Base-by-base conservation (phyloP, 2,888 invertebrate species). In the Lithophane socia region DNA sequence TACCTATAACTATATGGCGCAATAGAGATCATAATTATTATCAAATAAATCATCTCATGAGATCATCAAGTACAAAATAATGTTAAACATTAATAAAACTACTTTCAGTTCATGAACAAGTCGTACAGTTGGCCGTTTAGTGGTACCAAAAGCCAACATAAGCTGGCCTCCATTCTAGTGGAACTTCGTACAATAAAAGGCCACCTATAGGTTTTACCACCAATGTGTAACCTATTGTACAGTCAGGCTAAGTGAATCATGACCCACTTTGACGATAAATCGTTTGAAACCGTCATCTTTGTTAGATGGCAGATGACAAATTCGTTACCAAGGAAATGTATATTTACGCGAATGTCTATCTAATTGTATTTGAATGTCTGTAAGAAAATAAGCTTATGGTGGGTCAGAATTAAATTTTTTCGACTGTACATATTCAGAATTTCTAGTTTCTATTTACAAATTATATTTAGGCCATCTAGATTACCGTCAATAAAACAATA, bases 11-110 rank as follows among this genome's bases (percentile, higher is more conserved):
- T 52, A 52, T 52, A 52, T 37, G 37, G 52, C 16, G 63, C 18
- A n/a, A 44, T 61, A 52, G 49, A 75, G 44, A 75, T 54, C 44
- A 13, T 75, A 75, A 60, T 74, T 52, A 18, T 24, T 13, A 37
- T 44, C 4, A 29, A 42, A 8, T 58, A 67, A 56, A n/a, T 54
- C 0, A n/a, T 79, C n/a, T 47, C 0, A 68, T 61, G 54, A 80
- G 73, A 73, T 80, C 61, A 56, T 80, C 0, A 8, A 8, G 72
- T 47, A 42, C 47, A 42, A 37, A 71, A 24, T 60, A 60, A 49
- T 24, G 21, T 24, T 49, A 21, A 29, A 60, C 58, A 74, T 49
- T 8, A 47, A n/a, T n/a, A 58, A 73, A 37, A 49, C 24, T 60
- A 24, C 2, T 16, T 49, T 16, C 24, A 52, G 21, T 44, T 73